Percentiles rank a stretch among this genome's conserved stretches.
These are phyloP conservation scores for Antechinus stuartii DNA, from an alignment of 2,113 vertebrate genomes.

Conservation along the genomic window DNA sequence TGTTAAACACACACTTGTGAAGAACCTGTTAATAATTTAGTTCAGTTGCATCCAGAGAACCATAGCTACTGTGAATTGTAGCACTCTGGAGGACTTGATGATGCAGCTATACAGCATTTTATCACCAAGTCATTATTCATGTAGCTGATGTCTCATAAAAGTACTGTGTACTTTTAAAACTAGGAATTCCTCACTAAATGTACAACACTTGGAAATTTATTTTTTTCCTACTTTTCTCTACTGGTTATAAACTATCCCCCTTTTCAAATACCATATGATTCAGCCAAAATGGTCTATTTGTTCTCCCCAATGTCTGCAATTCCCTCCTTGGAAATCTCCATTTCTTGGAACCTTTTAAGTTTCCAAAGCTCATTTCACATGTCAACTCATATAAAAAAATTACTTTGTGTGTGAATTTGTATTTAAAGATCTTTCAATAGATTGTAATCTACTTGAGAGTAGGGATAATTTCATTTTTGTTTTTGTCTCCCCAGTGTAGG, in stretches of 20 bases:
- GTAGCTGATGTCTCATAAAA: neutral
- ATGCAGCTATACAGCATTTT: neutral
- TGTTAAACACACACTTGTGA: neutral
- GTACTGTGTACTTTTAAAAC: neutral
- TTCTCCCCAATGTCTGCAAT: neutral
- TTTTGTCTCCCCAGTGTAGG: neutral
- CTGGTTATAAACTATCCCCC: neutral
- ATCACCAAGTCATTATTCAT: neutral
- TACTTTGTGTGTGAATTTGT: neutral
- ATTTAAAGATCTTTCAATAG: neutral
- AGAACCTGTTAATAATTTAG: neutral
- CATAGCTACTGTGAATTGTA: neutral
- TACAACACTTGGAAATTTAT: neutral
- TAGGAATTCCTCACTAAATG: neutral
- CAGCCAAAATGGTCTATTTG: neutral
- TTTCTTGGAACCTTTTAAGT: neutral
- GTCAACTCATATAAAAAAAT: neutral
- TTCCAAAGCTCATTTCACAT: neutral
- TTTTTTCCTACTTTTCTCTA: neutral
- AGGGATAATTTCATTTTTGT: neutral
- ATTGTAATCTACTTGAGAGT: neutral
- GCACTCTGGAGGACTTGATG: neutral
- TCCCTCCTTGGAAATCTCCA: neutral
- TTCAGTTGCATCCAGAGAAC: neutral
- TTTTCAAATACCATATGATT: neutral